Conservation (phyloP, 1,140 invertebrate genomes). For the Myzus persicae region DNA sequence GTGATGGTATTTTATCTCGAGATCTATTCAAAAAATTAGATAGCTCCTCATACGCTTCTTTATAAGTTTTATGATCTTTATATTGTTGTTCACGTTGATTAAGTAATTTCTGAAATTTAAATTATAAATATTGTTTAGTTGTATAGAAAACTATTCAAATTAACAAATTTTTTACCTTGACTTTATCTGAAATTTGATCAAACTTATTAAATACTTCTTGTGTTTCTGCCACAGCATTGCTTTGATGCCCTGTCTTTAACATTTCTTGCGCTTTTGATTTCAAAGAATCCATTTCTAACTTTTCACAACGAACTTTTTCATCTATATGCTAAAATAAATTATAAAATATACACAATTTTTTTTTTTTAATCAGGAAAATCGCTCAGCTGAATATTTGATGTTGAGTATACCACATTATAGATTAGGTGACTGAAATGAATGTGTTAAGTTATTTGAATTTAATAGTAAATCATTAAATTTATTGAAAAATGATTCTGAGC, state of each 20-base stretch:
- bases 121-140: background rate
- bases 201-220: conserved; percentile 84
- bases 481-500: background rate
- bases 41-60: conserved; percentile 88
- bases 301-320: conserved; percentile 89
- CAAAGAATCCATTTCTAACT: conserved; percentile 88
- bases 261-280: conserved; percentile 88
- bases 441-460: background rate
- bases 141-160: background rate
- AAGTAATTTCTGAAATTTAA: conserved; percentile 71
- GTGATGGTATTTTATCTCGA: conserved; percentile 85
- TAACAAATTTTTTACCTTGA: conserved; percentile 67
- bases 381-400: background rate
- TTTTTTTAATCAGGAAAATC: background rate
- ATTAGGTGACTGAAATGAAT: background rate
- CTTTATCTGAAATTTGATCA: conserved; percentile 75
- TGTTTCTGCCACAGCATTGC: conserved; percentile 81
- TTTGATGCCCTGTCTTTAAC: conserved; percentile 83
- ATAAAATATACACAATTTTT: background rate
- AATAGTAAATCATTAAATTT: background rate
- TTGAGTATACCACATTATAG: background rate
- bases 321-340: conserved; percentile 70
- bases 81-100: conserved; percentile 84
- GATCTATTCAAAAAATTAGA: conserved; percentile 84
- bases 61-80: conserved; percentile 85